Conservation (phyloP, 2,113 vertebrate species). For the Psilopsiagon aymara region DNA sequence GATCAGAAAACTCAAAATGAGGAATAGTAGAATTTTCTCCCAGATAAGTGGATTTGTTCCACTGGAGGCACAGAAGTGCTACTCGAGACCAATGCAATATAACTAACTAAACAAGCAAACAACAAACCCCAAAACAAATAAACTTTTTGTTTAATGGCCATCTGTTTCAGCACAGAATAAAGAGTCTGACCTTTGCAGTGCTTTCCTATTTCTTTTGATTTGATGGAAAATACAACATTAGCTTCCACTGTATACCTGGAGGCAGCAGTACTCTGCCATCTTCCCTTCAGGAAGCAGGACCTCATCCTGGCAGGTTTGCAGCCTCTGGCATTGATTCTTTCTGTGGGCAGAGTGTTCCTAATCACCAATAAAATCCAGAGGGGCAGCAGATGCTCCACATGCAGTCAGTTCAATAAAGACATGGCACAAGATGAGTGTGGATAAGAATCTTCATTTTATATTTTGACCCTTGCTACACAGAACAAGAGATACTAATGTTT, state of each 20-base stretch:
- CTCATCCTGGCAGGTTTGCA: not conserved
- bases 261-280: not conserved
- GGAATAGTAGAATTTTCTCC: not conserved
- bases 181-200: not conserved
- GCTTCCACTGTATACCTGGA: not conserved
- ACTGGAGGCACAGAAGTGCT: not conserved
- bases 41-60: not conserved
- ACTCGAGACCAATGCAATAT: not conserved
- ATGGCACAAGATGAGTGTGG: not conserved
- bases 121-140: not conserved
- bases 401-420: not conserved
- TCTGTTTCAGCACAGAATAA: constrained; percentile 20
- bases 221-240: not conserved
- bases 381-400: not conserved
- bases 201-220: not conserved
- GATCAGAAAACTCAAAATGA: not conserved
- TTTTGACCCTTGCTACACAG: not conserved
- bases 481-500: not conserved
- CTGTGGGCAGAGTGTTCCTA: accelerated
- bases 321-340: not conserved
- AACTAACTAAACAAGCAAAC: not conserved
- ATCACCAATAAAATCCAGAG: not conserved
- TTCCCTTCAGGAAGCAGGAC: not conserved
- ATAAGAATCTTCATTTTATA: not conserved
- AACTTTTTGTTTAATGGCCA: not conserved